Base-by-base conservation (phyloP, 2,113 vertebrate species). In the Trematocara marginatum region DNA sequence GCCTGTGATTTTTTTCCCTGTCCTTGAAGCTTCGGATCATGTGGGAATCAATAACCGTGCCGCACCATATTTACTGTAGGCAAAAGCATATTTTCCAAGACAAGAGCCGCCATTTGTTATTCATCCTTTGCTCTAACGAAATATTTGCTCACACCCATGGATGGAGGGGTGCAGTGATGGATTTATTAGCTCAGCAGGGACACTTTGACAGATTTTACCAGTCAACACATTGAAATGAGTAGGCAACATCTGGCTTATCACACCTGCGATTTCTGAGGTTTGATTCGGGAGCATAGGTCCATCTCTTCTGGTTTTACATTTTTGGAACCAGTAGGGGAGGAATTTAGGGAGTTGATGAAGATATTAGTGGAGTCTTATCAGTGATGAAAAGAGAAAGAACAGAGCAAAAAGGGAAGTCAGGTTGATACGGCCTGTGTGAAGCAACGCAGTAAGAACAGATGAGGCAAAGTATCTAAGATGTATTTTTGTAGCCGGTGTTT, bases 291-390 rank as follows among this genome's bases (percentile, higher is more conserved):
- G 35, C 35, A n/a, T 1, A 5, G 16, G 23, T 49, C 56, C 10
- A 40, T 79, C 2, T 82, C 51, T 6, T 47, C 78, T 79, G 56
- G 78, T 59, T 16, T 15, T 11, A 83, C 20, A 56, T 61, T 49
- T 18, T 61, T 16, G 57, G 86, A 86, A 78, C 74, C 51, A 54
- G 76, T 69, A 76, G 84, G 26, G 40, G 7, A 56, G 26, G 66
- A 79, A 74, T 84, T 69, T 84, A 90, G 86, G 88, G 92, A 90
- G 90, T 81, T 69, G 85, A 69, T 53, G 80, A 80, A 79, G 71
- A 40, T n/a, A 40, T 81, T 61, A 61, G 84, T 56, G 54, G 78
- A 69, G 87, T 84, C 78, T 52, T 59, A 45, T 57, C 80, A 83
- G 80, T 57, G 79, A 78, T 45, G 84, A 59, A 80, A 86, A 76